A percentile compares a stretch with the other conserved stretches of the same genome.
phyloP scores from a whole-genome alignment of 2,888 invertebrate genomes.

The Chrysina gloriosa region DNA sequence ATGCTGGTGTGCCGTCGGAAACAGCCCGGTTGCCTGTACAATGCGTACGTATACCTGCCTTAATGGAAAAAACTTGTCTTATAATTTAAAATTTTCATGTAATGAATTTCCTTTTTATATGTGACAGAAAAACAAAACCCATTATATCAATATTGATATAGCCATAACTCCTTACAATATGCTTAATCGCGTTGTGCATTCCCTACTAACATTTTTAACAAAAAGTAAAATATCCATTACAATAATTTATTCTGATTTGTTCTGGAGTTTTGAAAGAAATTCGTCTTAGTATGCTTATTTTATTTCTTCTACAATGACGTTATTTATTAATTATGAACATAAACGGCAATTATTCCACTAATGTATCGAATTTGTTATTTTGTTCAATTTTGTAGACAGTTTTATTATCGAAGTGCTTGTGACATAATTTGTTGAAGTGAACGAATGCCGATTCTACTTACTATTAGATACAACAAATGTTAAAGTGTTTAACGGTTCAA shows the following conservation, averaged over 20 bases:
- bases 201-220: neutral
- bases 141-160: neutral
- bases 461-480: too few species aligned
- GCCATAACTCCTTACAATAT: neutral
- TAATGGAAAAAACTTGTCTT: neutral
- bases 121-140: neutral
- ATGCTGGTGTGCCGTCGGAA: neutral
- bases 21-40: neutral
- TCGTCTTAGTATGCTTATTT: constrained; percentile 6
- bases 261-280: constrained; percentile 29
- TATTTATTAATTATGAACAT: neutral
- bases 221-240: constrained; percentile 23
- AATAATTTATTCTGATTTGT: constrained; percentile 31
- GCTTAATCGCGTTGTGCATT: neutral
- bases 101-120: neutral
- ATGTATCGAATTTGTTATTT: too few species aligned
- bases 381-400: too few species aligned
- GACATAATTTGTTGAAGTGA: too few species aligned
- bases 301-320: constrained; percentile 7
- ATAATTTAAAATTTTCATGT: neutral
- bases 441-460: too few species aligned
- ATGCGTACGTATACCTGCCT: neutral
- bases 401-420: too few species aligned
- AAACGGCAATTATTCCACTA: too few species aligned
- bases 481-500: too few species aligned